Percentiles rank a stretch among this genome's conserved stretches.
phyloP scores from a whole-genome alignment of 1,140 invertebrate species.

The Medauroidea extradentata region DNA sequence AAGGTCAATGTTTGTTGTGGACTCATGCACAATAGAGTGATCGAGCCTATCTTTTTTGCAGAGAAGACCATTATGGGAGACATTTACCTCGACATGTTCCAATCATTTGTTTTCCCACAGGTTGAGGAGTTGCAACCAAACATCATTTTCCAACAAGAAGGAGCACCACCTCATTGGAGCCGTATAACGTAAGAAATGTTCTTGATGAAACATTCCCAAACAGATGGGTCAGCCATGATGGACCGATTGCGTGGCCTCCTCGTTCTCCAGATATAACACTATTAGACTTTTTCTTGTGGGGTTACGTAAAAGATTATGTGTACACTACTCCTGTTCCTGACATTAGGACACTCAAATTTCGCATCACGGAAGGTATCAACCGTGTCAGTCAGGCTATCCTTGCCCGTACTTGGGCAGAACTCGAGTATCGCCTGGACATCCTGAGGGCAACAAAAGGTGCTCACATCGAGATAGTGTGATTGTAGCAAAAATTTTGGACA shows the following conservation, averaged over 20 bases:
- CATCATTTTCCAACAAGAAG: conserved; percentile 39
- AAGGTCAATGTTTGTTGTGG: conserved; percentile 1
- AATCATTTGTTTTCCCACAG: not conserved
- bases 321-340: conserved; percentile 21
- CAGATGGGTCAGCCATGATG: conserved; percentile 40
- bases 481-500: no score
- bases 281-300: conserved; percentile 43
- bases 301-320: conserved; percentile 32
- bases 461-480: no score
- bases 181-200: conserved; percentile 26
- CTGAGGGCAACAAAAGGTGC: no score
- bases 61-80: no score
- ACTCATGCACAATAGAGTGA: not conserved
- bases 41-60: not conserved
- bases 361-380: not conserved
- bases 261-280: conserved; percentile 41
- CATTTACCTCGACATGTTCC: no score
- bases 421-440: no score
- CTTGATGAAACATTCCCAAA: conserved; percentile 36
- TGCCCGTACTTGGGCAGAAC: no score
- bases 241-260: conserved; percentile 40
- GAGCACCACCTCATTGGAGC: conserved; percentile 37
- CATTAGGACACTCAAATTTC: not conserved
- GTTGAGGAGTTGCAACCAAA: not conserved
- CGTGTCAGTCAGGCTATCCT: not conserved